Evolutionary conservation across 2,113 vertebrate genomes (phyloP).

Genomic region (Silurus meridionalis): DNA sequence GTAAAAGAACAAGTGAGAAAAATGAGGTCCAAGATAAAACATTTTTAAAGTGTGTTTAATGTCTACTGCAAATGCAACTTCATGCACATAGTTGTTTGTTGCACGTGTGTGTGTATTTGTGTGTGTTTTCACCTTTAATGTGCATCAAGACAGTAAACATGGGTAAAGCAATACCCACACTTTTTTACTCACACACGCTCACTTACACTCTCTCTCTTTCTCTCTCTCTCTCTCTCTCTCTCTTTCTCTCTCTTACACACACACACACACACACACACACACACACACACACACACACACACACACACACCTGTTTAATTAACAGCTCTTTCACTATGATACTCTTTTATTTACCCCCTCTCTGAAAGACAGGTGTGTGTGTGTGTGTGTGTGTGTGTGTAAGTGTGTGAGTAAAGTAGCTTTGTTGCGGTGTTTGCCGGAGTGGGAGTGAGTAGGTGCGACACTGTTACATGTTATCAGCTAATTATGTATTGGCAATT

Average conservation of each 20-base stretch:
- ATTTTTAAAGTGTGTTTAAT: not conserved
- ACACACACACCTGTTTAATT: not conserved
- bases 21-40: not conserved
- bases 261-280: not conserved
- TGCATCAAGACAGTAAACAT: not conserved
- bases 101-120: not conserved
- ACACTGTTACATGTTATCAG: constrained; percentile 53
- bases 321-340: not conserved
- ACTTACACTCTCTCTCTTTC: not conserved
- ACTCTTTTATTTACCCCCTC: not conserved
- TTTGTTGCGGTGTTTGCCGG: constrained; percentile 51
- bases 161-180: not conserved
- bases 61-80: not conserved
- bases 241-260: too few species aligned
- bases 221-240: too few species aligned
- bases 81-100: not conserved
- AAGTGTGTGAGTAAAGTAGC: constrained; percentile 26
- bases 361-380: constrained; percentile 16
- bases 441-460: constrained; percentile 58
- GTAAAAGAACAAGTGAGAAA: not conserved
- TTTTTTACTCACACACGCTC: not conserved
- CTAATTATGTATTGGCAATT: constrained; percentile 59
- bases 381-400: not conserved
- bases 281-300: not conserved
- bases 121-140: not conserved